Conservation (phyloP, 2,113 vertebrate species). For the Xenopus tropicalis region UCB_Xtro_10.0 CM004451.2:66200001-66200500, state of each 20-base stretch:
- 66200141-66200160: conserved; percentile 25
- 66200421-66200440: no score
- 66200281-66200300: neutral
- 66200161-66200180: conserved; percentile 18
- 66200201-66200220: conserved; percentile 8
- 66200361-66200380: neutral
- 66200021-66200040: conserved; percentile 32
- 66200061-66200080: conserved; percentile 30
- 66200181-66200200: conserved; percentile 2
- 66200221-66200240: conserved; percentile 15
- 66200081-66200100: conserved; percentile 43
- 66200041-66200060: conserved; percentile 40
- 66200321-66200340: no score
- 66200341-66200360: neutral
- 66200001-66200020: conserved; percentile 29
- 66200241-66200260: neutral
- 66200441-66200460: no score
- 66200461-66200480: no score
- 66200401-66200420: no score
- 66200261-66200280: neutral
- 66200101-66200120: conserved; percentile 34
- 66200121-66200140: conserved; percentile 43
- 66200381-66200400: neutral
- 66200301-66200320: no score
- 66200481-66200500: no score